phyloP scores from a whole-genome alignment of 2,888 invertebrate species.

The Steinernema scapterisci region DNA sequence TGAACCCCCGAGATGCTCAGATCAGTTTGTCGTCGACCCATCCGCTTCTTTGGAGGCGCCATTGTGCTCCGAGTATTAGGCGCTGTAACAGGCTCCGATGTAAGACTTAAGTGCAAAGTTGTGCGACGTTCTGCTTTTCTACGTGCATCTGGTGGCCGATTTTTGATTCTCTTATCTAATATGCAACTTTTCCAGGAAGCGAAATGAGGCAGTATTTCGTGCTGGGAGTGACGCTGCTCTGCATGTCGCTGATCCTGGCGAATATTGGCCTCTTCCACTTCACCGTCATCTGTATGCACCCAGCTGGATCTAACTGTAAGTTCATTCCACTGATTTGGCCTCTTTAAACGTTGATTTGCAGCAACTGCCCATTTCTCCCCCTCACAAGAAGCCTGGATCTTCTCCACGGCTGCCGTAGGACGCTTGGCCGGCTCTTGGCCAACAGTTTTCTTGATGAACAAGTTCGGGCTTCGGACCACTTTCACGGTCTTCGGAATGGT shows the following conservation, averaged over 20 bases:
- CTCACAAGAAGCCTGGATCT: background rate
- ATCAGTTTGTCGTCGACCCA: no score
- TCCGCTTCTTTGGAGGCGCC: no score
- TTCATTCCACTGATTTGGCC: background rate
- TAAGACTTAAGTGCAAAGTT: no score
- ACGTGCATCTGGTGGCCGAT: no score
- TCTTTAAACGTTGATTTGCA: background rate
- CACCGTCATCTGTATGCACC: slow-evolving; percentile 10
- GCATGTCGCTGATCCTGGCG: background rate
- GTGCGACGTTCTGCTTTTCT: no score
- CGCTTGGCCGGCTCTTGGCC: background rate
- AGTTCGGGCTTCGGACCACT: background rate
- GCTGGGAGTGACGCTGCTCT: no score
- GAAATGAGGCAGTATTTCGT: no score
- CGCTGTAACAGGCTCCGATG: no score
- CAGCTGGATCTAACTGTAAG: background rate
- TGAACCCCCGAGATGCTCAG: no score
- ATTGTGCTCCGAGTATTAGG: no score
- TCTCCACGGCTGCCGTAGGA: background rate
- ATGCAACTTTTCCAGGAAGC: no score
- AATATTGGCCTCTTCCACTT: slow-evolving; percentile 3
- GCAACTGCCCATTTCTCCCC: background rate
- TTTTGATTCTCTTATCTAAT: no score
- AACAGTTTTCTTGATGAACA: background rate
- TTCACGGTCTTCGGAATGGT: background rate